Conservation (phyloP, 2,888 invertebrate genomes). For the Plemyria rubiginata region DNA sequence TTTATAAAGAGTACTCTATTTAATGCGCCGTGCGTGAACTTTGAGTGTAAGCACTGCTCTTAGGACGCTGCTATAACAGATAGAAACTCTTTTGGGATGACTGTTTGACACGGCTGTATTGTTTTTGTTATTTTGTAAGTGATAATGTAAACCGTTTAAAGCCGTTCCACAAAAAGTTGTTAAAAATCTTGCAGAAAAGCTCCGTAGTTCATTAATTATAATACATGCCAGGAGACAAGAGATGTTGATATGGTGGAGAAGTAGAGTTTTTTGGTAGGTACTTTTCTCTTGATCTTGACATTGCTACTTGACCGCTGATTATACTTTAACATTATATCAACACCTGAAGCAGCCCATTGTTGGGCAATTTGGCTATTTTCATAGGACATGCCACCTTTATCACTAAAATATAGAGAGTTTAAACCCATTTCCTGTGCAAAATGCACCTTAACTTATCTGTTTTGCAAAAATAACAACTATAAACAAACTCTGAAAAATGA, state of each 20-base stretch:
- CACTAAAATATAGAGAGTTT: constrained; percentile 6
- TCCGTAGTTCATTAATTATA: too few relatives aligned
- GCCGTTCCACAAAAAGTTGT: too few relatives aligned
- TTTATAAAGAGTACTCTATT: constrained; percentile 33
- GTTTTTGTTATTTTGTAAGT: background rate
- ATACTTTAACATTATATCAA: too few relatives aligned
- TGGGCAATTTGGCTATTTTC: background rate
- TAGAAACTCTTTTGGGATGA: constrained; percentile 9
- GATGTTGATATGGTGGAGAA: too few relatives aligned
- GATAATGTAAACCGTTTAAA: background rate
- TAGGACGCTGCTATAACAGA: constrained; percentile 16
- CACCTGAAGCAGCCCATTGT: too few relatives aligned
- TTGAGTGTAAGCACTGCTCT: constrained; percentile 23
- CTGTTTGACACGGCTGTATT: background rate
- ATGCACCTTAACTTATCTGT: constrained; percentile 38
- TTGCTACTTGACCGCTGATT: too few relatives aligned
- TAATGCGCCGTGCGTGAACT: constrained; percentile 31
- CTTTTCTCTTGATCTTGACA: too few relatives aligned
- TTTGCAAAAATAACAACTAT: constrained; percentile 44
- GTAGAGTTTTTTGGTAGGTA: too few relatives aligned
- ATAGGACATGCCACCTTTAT: too few relatives aligned
- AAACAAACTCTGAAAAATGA: constrained; percentile 50
- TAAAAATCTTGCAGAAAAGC: too few relatives aligned
- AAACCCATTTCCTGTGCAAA: constrained; percentile 29
- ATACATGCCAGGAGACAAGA: too few relatives aligned